Evolutionary conservation across 2,797 vertebrate species (phyloP), one percentile per base, ranked within the genome.

Genomic region (Orestias chungarensis): DNA sequence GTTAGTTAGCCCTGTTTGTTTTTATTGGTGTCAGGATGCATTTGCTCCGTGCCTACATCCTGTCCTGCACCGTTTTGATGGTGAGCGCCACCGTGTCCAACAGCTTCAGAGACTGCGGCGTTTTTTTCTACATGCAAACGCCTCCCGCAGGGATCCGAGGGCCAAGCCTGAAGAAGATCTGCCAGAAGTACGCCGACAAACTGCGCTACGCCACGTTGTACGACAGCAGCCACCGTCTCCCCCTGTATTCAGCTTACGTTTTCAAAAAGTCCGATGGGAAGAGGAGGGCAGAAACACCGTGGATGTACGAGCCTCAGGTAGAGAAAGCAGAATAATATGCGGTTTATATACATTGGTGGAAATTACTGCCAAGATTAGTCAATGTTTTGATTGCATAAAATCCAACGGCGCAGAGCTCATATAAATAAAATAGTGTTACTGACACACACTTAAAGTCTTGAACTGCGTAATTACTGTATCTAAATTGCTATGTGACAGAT

Each of bases 251-350:
- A 1, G 93, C 92, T 23, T 95, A 94, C 84, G 42, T 92, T 55
- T 94, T 94, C 64, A 91, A 92, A 81, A 94, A 94, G 84, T 89
- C 92, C 7, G 92, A 95, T 15, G 93, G 94, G 49, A 90, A 83
- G 86, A 87, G 65, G 57, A 89, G 90, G 76, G 84, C 87, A 86
- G 92, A 93, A 82, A 93, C 92, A 2, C 93, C 93, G 15, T 94
- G 93, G 94, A 95, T 95, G 93, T 93, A 91, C 64, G 93, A 95
- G 59, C 93, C 94, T 46, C 94, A 94, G 93, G 93, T 94, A 78
- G 31, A 67, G 17, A 74, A 35, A 69, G 4, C 27, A 40, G 49
- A n/a, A 46, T 20, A 68, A 15, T 18, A 20, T 76, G 31, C 9
- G 4, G 18, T 25, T 70, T 33, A 76, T 57, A 55, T 29, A 20